Evolutionary conservation across 2,113 vertebrate genomes (phyloP).

Genomic region (Setophaga petechia): DNA sequence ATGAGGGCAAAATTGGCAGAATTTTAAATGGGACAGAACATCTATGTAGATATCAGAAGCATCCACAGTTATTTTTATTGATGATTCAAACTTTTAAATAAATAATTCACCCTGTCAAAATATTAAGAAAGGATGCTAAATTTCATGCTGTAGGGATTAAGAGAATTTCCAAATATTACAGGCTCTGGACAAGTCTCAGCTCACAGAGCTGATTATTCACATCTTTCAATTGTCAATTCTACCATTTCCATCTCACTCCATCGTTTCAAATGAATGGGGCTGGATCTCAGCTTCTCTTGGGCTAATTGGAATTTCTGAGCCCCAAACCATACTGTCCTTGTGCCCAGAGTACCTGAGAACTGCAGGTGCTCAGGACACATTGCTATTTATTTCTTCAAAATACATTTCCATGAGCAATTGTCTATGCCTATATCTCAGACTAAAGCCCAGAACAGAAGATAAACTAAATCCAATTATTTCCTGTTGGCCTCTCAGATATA

Average conservation of each 20-base stretch:
- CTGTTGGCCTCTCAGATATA: neutral
- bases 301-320: neutral
- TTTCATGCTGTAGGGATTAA: neutral
- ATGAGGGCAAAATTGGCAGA: neutral
- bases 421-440: neutral
- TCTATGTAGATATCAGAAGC: neutral
- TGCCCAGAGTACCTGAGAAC: neutral
- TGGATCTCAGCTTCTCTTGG: neutral
- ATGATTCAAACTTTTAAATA: neutral
- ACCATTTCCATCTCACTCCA: neutral
- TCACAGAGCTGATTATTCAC: neutral
- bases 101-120: neutral
- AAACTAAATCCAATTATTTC: neutral
- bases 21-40: neutral
- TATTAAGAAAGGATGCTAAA: neutral
- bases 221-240: neutral
- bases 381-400: neutral
- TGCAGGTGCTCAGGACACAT: neutral
- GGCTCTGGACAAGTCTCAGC: neutral
- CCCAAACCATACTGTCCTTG: neutral
- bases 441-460: neutral
- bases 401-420: neutral
- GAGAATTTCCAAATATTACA: neutral
- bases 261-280: neutral
- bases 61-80: neutral